phyloP scores from a whole-genome alignment of 2,888 invertebrate genomes.

The Microctonus brassicae region DNA sequence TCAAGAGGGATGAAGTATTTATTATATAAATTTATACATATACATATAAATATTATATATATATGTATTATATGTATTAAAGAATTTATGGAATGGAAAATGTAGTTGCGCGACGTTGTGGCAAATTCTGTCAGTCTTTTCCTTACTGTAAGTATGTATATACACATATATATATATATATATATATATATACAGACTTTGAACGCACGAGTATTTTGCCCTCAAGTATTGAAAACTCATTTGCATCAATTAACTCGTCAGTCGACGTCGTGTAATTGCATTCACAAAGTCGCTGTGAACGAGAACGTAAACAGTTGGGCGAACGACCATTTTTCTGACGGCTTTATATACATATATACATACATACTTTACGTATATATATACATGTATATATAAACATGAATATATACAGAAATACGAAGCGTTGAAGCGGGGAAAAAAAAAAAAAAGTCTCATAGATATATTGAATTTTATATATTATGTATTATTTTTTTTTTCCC shows the following conservation, averaged over 20 bases:
- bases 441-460: not conserved
- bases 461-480: not conserved
- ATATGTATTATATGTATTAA: not conserved
- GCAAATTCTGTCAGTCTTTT: constrained; percentile 39
- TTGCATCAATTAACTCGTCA: constrained; percentile 61
- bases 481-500: not conserved
- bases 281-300: constrained; percentile 47
- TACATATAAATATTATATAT: not conserved
- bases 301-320: constrained; percentile 19
- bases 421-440: not conserved
- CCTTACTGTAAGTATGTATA: not conserved
- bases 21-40: constrained; percentile 9
- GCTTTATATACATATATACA: not conserved
- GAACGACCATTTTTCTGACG: constrained; percentile 8
- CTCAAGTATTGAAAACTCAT: constrained; percentile 58
- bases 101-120: constrained; percentile 29
- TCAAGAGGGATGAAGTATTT: not conserved
- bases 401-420: not conserved
- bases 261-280: constrained; percentile 58
- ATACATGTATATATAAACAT: too few relatives aligned
- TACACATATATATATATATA: too few relatives aligned
- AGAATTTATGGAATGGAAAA: constrained; percentile 33
- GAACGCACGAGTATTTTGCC: constrained; percentile 45
- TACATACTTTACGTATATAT: too few relatives aligned
- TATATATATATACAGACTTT: too few relatives aligned